Evolutionary conservation across 2,888 invertebrate genomes (phyloP).

Genomic region (Drosophila anomalipes): DNA sequence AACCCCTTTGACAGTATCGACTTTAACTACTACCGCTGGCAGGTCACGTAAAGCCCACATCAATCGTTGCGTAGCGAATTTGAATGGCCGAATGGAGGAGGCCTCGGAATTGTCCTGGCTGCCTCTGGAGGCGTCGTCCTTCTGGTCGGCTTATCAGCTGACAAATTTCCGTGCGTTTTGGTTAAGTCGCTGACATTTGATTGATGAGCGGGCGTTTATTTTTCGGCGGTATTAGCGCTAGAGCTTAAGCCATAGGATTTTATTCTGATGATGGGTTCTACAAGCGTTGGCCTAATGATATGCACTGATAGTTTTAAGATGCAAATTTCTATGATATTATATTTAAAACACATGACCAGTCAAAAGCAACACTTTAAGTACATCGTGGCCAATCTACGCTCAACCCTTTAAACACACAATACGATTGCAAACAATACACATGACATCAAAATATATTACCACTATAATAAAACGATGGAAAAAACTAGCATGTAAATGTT

Average conservation of each 20-base stretch:
- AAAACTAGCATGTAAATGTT: slow-evolving; percentile 73
- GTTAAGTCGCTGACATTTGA: slow-evolving; percentile 66
- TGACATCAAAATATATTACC: slow-evolving; percentile 47
- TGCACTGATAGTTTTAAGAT: slow-evolving; percentile 6
- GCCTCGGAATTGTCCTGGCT: slow-evolving; percentile 19
- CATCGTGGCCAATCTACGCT: slow-evolving; percentile 21
- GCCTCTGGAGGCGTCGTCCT: slow-evolving; percentile 40
- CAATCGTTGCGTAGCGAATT: slow-evolving; percentile 72
- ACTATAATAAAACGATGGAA: slow-evolving; percentile 11
- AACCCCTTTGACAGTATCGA: slow-evolving; percentile 61
- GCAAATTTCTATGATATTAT: neutral
- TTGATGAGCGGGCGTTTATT: slow-evolving; percentile 67
- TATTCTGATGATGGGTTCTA: slow-evolving; percentile 5
- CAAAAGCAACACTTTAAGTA: slow-evolving; percentile 14
- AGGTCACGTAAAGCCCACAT: slow-evolving; percentile 82
- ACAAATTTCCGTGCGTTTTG: slow-evolving; percentile 63
- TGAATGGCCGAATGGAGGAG: slow-evolving; percentile 31
- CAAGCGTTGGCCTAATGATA: neutral
- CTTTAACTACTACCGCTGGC: slow-evolving; percentile 44
- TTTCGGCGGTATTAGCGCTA: slow-evolving; percentile 20
- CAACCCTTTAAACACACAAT: slow-evolving; percentile 34
- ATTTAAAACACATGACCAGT: neutral
- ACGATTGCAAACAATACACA: slow-evolving; percentile 8
- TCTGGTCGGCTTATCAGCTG: slow-evolving; percentile 70
- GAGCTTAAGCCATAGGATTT: slow-evolving; percentile 34